These are phyloP conservation scores for Notocelia uddmanniana DNA, from an alignment of 2,888 invertebrate species.

Conservation along the genomic window DNA sequence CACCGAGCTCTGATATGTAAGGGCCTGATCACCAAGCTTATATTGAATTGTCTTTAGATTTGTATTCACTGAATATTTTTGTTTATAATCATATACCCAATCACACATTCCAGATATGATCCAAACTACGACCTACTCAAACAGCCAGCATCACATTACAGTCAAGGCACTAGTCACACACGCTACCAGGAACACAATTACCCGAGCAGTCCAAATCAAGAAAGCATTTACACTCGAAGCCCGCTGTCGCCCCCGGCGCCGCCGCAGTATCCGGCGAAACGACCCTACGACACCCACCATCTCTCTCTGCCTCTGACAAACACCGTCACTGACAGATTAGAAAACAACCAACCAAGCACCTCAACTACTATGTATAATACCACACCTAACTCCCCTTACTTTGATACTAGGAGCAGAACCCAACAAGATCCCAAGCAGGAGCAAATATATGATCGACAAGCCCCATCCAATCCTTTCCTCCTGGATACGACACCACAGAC, in stretches of 20 bases:
- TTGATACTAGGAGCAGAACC: slow-evolving; percentile 76
- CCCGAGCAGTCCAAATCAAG: slow-evolving; percentile 73
- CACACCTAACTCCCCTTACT: slow-evolving; percentile 82
- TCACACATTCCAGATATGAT: slow-evolving; percentile 78
- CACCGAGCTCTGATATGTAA: slow-evolving; percentile 90
- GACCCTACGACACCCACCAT: slow-evolving; percentile 78
- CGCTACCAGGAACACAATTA: slow-evolving; percentile 77
- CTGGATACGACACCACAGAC: slow-evolving; percentile 66
- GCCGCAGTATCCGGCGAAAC: slow-evolving; percentile 71
- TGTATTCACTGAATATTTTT: slow-evolving; percentile 25
- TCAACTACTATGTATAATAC: slow-evolving; percentile 70
- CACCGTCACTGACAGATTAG: slow-evolving; percentile 72
- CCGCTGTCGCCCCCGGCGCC: slow-evolving; percentile 77
- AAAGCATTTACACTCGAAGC: slow-evolving; percentile 83
- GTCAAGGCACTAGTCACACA: slow-evolving; percentile 75
- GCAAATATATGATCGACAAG: slow-evolving; percentile 69
- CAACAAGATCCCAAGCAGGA: slow-evolving; percentile 67
- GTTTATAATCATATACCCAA: slow-evolving; percentile 45
- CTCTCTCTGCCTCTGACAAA: slow-evolving; percentile 79
- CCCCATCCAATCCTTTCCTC: slow-evolving; percentile 75
- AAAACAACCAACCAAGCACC: slow-evolving; percentile 72
- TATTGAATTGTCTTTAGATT: slow-evolving; percentile 6
- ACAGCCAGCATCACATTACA: slow-evolving; percentile 83
- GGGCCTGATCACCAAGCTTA: slow-evolving; percentile 49
- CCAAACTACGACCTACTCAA: slow-evolving; percentile 84